Evolutionary conservation across 2,888 invertebrate species (phyloP), one percentile per base, ranked within the genome.

Genomic region (Cerceris rybyensis): DNA sequence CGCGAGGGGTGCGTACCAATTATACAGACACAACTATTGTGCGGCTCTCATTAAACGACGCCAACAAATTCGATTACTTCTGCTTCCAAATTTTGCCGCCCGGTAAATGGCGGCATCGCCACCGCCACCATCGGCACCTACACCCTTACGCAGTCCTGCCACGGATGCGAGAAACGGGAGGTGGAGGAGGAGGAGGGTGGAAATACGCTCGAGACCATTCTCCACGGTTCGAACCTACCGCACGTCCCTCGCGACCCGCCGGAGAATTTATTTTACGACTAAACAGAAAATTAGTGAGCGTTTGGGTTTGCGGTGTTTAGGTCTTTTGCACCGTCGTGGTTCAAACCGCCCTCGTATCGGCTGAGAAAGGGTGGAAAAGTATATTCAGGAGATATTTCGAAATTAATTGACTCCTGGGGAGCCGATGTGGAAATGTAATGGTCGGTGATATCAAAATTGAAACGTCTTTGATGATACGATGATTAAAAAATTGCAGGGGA

Each of bases 41-140:
- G 89, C 88, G 89, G 89, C 89, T 89, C 91, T 91, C 91, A 90
- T 92, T 91, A 91, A 92, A 91, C 90, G 91, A 91, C 89, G 90
- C 90, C 90, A 91, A 92, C 92, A 90, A 91, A 92, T 92, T 92
- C 91, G 92, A 92, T 92, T 91, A 92, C 91, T 92, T 90, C 89
- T 89, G 90, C 86, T 91, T 90, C 89, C 88, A 90, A 92, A 92
- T 91, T 91, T 91, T 86, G 89, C 86, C 86, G 70, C 85, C 81
- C 83, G 80, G 88, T 88, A 87, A 89, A 88, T 87, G 86, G 82
- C 84, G 77, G 82, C 85, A 81, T 65, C 68, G 69, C 79, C 71
- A 71, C 74, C 78, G 57, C 78, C 49, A 65, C 70, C 68, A 68
- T 83, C 85, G 81, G 70, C 84, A 83, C 84, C 77, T 80, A 83